Base-by-base conservation (phyloP, 2,888 invertebrate species). In the Habrosyne pyritoides region DNA sequence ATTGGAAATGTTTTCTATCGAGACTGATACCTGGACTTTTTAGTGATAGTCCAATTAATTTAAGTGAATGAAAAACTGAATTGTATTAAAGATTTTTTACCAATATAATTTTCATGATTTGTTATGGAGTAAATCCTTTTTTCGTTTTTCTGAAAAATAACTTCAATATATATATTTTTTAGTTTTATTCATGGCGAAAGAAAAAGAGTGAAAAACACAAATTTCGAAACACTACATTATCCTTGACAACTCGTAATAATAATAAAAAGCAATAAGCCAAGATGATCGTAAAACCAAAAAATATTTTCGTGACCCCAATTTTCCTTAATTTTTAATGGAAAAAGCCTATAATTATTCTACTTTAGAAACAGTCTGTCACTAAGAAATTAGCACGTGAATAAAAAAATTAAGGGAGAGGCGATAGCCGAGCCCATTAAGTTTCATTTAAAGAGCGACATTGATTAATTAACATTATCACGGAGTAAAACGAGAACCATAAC, bases 371-470 rank as follows among this genome's bases (percentile, higher is more conserved):
- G 60, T 59, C 53, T 63, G 74, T 71, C 64, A 61, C 55, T 54
- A 53, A 59, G 57, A 74, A 72, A 70, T 14, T 49, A 3, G 63
- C 65, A 69, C 60, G 69, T 64, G 70, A 69, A 74, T 70, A 66
- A 63, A 70, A 69, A 76, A 28, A 28, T 30, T 3, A 30, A 30
- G 26, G 21, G 30, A 30, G 14, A 12, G 28, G 50, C 30, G 50
- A 50, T 50, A 30, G 30, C 18, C 28, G 2, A 50, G 30, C 50
- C 26, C 50, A 50, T 50, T 50, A 72, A 74, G 75, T 75, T 70
- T 75, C 75, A 79, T 81, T 76, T 79, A 76, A 66, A 68, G 61
- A 64, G 55, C 50, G 80, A 79, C 81, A 69, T 74, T 81, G 81
- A 81, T 81, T 81, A 81, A 81, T 81, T 81, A 79, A 70, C 58